These are phyloP conservation scores for Archaeoteleia sp. DNA, from an alignment of 2,888 invertebrate species.

Conservation along the genomic window DNA sequence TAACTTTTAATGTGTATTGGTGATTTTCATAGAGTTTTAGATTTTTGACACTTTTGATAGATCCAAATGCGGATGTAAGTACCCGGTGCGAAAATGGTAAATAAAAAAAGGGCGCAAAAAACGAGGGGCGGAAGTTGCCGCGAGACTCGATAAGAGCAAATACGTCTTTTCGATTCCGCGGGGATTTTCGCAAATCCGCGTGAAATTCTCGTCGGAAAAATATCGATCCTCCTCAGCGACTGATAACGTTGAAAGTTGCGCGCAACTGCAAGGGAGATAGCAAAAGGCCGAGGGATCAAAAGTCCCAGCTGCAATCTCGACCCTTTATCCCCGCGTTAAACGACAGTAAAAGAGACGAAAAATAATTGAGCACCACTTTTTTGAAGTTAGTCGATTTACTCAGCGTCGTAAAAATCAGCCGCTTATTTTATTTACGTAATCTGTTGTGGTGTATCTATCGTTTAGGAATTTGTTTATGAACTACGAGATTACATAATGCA, in stretches of 20 bases:
- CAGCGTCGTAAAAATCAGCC: constrained; percentile 38
- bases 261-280: constrained; percentile 48
- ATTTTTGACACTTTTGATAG: constrained; percentile 7
- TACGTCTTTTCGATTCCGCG: constrained; percentile 46
- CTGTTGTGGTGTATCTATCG: too few species aligned
- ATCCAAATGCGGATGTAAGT: constrained; percentile 20
- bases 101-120: constrained; percentile 29
- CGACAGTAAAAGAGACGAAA: constrained; percentile 43
- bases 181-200: constrained; percentile 49
- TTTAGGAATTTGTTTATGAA: too few species aligned
- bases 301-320: constrained; percentile 48
- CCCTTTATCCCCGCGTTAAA: constrained; percentile 50
- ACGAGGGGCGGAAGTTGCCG: constrained; percentile 34
- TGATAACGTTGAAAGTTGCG: constrained; percentile 50
- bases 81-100: constrained; percentile 23
- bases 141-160: constrained; percentile 47
- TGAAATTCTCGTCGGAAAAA: constrained; percentile 49
- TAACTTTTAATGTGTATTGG: too few species aligned
- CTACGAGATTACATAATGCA: too few species aligned
- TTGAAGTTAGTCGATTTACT: constrained; percentile 43
- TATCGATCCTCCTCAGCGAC: constrained; percentile 44
- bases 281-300: constrained; percentile 47
- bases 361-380: constrained; percentile 40
- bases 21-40: too few species aligned
- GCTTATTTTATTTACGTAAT: constrained; percentile 37